Percentiles rank a stretch among this genome's conserved stretches.
Evolutionary conservation across 1,140 invertebrate genomes (phyloP).

Genomic region (Epicauta chinensis): DNA sequence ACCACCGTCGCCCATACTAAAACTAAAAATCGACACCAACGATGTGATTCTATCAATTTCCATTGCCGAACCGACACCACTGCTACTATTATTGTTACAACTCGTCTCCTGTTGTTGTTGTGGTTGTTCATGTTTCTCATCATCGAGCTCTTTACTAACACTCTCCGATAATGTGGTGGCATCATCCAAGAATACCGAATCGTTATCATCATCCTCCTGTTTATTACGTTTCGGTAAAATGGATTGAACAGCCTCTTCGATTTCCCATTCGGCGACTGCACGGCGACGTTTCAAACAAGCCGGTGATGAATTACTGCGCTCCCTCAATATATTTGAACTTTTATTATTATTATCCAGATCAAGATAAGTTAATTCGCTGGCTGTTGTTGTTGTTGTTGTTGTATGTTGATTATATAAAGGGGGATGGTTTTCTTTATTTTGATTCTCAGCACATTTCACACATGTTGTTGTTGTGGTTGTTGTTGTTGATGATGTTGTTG

Average conservation of each 20-base stretch:
- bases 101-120: neutral
- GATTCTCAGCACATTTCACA: constrained; percentile 36
- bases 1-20: constrained; percentile 40
- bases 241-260: constrained; percentile 46
- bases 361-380: constrained; percentile 42
- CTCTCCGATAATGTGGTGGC: constrained; percentile 38
- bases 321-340: constrained; percentile 24
- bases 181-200: constrained; percentile 42
- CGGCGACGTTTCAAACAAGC: constrained; percentile 43
- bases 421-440: constrained; percentile 42
- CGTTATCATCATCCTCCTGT: constrained; percentile 33
- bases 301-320: constrained; percentile 27
- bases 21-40: constrained; percentile 51
- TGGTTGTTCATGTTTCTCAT: constrained; percentile 16
- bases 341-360: constrained; percentile 43
- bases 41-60: constrained; percentile 52
- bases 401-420: constrained; percentile 23
- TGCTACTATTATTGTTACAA: neutral
- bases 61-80: constrained; percentile 40
- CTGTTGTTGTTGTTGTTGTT: too few relatives aligned
- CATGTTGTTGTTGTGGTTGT: constrained; percentile 21
- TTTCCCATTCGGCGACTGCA: constrained; percentile 48
- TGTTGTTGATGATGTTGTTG: constrained; percentile 2
- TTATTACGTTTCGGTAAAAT: constrained; percentile 46
- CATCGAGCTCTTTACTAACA: constrained; percentile 36